Evolutionary conservation across 2,888 invertebrate genomes (phyloP).

Genomic region (Sarcophaga subvicina): DNA sequence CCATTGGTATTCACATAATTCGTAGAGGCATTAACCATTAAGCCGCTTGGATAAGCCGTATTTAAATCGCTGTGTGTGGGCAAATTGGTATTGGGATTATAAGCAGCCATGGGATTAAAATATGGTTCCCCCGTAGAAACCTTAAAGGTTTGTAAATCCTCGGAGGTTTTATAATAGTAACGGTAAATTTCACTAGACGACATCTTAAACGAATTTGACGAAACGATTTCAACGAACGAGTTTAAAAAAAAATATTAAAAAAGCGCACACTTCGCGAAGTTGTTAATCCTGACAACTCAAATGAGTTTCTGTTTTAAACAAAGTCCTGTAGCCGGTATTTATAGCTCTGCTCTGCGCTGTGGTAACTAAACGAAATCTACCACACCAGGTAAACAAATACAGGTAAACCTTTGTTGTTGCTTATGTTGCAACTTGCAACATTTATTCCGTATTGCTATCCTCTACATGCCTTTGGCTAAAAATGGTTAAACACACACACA

Average conservation of each 20-base stretch:
- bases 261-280: slow-evolving; percentile 22
- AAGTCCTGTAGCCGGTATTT: slow-evolving; percentile 76
- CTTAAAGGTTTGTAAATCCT: slow-evolving; percentile 80
- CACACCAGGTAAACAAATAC: slow-evolving; percentile 71
- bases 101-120: slow-evolving; percentile 80
- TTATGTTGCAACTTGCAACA: slow-evolving; percentile 50
- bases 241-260: slow-evolving; percentile 13
- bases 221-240: slow-evolving; percentile 5
- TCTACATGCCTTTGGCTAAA: slow-evolving; percentile 67
- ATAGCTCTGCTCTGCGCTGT: slow-evolving; percentile 71
- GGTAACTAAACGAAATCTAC: slow-evolving; percentile 71
- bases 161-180: slow-evolving; percentile 81
- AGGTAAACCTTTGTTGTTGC: slow-evolving; percentile 62
- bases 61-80: slow-evolving; percentile 56
- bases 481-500: slow-evolving; percentile 22
- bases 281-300: slow-evolving; percentile 72
- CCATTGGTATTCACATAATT: slow-evolving; percentile 76
- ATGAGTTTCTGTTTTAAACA: slow-evolving; percentile 74
- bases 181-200: slow-evolving; percentile 81
- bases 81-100: slow-evolving; percentile 74
- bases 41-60: slow-evolving; percentile 74
- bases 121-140: slow-evolving; percentile 75
- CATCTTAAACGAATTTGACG: slow-evolving; percentile 71
- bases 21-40: slow-evolving; percentile 70
- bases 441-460: slow-evolving; percentile 54